Percentiles rank a stretch among this genome's conserved stretches.
These are phyloP conservation scores for Geopemphigus sp. DNA, from an alignment of 1,140 invertebrate species.

Conservation along the genomic window DNA sequence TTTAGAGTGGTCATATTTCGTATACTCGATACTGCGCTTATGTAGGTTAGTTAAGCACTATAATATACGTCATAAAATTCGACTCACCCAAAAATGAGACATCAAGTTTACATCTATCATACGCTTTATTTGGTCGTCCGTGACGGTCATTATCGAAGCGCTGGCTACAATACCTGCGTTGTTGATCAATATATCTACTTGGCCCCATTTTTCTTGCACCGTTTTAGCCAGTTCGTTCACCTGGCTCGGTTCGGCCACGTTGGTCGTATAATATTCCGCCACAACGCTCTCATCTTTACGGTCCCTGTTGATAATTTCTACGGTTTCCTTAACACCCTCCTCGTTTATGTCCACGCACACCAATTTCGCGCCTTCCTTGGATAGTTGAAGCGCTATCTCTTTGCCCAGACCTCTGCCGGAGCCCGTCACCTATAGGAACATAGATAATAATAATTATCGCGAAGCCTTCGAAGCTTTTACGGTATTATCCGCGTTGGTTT, in stretches of 20 bases:
- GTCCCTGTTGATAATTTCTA: constrained; percentile 55
- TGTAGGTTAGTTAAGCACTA: too few relatives aligned
- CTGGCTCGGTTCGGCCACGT: constrained; percentile 54
- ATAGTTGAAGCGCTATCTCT: constrained; percentile 65
- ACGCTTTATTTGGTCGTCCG: constrained; percentile 48
- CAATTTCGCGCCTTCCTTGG: constrained; percentile 63
- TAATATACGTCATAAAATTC: too few relatives aligned
- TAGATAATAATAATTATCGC: too few relatives aligned
- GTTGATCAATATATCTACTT: constrained; percentile 54
- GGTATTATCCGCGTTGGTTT: too few relatives aligned
- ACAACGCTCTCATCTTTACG: constrained; percentile 23
- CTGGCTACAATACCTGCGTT: constrained; percentile 54
- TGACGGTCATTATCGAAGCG: constrained; percentile 49
- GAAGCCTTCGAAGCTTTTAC: too few relatives aligned
- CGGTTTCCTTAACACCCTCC: constrained; percentile 59
- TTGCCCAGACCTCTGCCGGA: constrained; percentile 68
- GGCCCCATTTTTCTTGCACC: constrained; percentile 52
- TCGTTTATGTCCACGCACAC: constrained; percentile 67
- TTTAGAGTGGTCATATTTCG: too few relatives aligned
- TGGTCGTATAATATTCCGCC: constrained; percentile 54
- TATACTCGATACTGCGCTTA: too few relatives aligned
- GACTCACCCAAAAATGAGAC: constrained; percentile 54
- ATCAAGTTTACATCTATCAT: constrained; percentile 54
- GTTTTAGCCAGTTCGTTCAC: constrained; percentile 51
- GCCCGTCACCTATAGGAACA: constrained; percentile 63